Percentiles rank a stretch among this genome's conserved stretches.
Conservation (phyloP, 2,113 vertebrate genomes). For the Percopsis transmontana region DNA sequence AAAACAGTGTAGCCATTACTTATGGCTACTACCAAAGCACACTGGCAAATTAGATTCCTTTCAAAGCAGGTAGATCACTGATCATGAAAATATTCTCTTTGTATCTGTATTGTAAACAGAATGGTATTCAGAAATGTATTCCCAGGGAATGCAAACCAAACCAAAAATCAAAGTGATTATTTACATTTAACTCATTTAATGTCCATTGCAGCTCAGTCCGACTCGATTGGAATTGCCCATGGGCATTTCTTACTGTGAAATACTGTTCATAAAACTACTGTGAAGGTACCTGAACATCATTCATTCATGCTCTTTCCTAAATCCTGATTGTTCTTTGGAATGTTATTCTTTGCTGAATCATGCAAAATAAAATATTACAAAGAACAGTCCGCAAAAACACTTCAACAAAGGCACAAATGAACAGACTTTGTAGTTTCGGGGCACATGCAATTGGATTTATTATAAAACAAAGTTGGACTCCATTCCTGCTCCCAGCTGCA, state of each 20-base stretch:
- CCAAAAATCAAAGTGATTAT: constrained; percentile 17
- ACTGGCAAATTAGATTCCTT: constrained; percentile 54
- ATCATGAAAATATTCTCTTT: constrained; percentile 17
- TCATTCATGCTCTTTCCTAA: background rate
- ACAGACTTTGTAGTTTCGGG: too few species aligned
- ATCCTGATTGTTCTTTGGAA: too few species aligned
- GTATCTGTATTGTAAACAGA: constrained; percentile 27
- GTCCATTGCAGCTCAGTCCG: constrained; percentile 6
- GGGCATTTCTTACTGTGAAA: constrained; percentile 29
- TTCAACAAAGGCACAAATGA: background rate
- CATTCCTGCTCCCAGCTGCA: too few species aligned
- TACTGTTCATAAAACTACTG: constrained; percentile 19
- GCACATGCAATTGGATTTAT: too few species aligned
- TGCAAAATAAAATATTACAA: too few species aligned
- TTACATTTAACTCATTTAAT: constrained; percentile 38
- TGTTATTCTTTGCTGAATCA: too few species aligned
- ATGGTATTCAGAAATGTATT: too few species aligned
- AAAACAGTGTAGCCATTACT: constrained; percentile 55
- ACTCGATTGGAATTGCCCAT: constrained; percentile 18
- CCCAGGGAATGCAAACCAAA: constrained; percentile 20
- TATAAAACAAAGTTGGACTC: too few species aligned
- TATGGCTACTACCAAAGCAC: constrained; percentile 28
- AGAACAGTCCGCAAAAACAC: background rate
- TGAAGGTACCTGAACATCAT: constrained; percentile 3
- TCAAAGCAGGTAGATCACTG: constrained; percentile 30